These are phyloP conservation scores for Plusia festucae DNA, from an alignment of 2,888 invertebrate genomes.

Conservation along the genomic window DNA sequence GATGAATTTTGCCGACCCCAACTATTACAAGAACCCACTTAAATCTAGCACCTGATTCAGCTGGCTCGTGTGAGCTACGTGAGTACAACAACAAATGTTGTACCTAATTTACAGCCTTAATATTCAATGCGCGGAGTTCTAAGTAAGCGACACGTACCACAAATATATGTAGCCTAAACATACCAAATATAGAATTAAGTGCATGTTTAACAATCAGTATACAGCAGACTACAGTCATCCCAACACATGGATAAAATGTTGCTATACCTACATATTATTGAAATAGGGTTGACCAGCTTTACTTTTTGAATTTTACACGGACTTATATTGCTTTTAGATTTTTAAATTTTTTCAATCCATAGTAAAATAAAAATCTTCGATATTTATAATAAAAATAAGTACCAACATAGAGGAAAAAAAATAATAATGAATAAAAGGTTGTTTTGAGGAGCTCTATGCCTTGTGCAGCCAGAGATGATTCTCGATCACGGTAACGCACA, in stretches of 20 bases:
- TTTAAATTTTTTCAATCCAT: too few species aligned
- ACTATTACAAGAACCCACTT: background rate
- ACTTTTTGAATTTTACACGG: background rate
- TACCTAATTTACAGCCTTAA: constrained; percentile 1
- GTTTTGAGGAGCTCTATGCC: too few species aligned
- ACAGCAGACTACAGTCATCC: constrained; percentile 30
- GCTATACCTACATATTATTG: background rate
- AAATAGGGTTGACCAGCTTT: constrained; percentile 22
- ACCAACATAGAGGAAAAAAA: too few species aligned
- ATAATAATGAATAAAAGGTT: too few species aligned
- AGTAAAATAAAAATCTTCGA: too few species aligned
- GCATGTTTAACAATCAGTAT: constrained; percentile 16
- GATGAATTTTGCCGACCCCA: too few species aligned
- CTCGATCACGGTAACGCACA: too few species aligned
- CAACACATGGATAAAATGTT: constrained; percentile 36
- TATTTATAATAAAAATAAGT: too few species aligned
- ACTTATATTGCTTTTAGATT: too few species aligned
- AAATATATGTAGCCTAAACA: constrained; percentile 43
- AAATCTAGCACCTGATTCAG: background rate
- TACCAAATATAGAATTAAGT: constrained; percentile 48
- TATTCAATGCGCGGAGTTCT: constrained; percentile 25
- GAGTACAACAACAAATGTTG: constrained; percentile 7
- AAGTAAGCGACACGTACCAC: constrained; percentile 35
- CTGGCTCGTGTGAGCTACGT: background rate
- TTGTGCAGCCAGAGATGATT: too few species aligned